These are phyloP conservation scores for Zoanthus gigantus DNA, from an alignment of 92 coral and sea anemone species.

Conservation along the genomic window DNA sequence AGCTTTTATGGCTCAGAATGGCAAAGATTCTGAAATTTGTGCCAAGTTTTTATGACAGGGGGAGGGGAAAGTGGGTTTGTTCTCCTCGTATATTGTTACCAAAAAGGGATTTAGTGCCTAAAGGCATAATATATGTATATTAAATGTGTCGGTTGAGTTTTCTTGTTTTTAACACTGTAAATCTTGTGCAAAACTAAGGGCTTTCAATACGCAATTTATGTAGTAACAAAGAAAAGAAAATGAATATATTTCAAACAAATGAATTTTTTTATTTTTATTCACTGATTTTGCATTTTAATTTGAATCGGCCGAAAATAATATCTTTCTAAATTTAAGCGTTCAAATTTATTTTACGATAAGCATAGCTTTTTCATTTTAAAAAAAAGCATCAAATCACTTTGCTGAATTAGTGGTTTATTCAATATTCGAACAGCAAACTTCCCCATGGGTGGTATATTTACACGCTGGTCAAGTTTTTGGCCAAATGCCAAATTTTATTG, in stretches of 20 bases:
- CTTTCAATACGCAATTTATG: background rate
- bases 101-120: slow-evolving; percentile 10
- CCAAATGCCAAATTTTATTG: slow-evolving; percentile 28
- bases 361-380: too few species aligned
- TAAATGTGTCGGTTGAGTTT: slow-evolving; percentile 12
- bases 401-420: background rate
- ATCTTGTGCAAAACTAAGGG: background rate
- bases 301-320: background rate
- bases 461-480: slow-evolving; percentile 35
- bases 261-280: background rate
- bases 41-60: background rate
- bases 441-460: slow-evolving; percentile 29
- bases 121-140: slow-evolving; percentile 6
- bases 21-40: background rate
- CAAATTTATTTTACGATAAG: background rate
- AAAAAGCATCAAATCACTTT: background rate
- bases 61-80: slow-evolving; percentile 30
- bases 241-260: background rate
- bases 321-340: background rate
- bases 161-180: background rate
- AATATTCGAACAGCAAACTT: background rate
- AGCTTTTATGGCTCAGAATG: background rate
- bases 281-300: background rate
- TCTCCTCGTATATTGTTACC: background rate
- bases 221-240: slow-evolving; percentile 5